These are phyloP conservation scores for Danio tinwini DNA, from an alignment of 2,797 vertebrate genomes.

Conservation along the genomic window DNA sequence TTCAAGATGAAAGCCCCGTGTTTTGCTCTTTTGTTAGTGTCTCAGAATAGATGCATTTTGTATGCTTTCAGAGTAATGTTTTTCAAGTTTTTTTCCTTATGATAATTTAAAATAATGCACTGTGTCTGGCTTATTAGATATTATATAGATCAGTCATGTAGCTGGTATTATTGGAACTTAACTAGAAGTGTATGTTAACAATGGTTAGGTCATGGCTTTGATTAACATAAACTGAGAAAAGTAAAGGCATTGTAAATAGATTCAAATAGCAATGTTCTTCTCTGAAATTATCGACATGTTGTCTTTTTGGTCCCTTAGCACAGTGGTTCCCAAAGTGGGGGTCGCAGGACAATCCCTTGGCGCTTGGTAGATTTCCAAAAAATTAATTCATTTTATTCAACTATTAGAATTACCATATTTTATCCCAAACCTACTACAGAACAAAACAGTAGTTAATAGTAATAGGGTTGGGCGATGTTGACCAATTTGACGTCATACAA, in stretches of 20 bases:
- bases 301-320: not conserved
- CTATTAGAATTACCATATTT: no score
- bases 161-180: not conserved
- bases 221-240: not conserved
- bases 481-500: no score
- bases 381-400: no score
- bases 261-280: not conserved
- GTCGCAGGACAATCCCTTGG: no score
- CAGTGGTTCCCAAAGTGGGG: no score
- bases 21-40: constrained; percentile 25
- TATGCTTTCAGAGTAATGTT: constrained; percentile 14
- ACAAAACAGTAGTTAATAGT: no score
- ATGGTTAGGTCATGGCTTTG: constrained; percentile 1
- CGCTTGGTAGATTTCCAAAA: no score
- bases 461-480: no score
- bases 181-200: not conserved
- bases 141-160: not conserved
- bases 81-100: not conserved
- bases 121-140: not conserved
- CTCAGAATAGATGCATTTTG: constrained; percentile 5
- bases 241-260: not conserved
- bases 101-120: constrained; percentile 16
- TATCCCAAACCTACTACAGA: no score
- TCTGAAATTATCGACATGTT: not conserved
- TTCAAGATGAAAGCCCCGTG: constrained; percentile 43